phyloP scores from a whole-genome alignment of 2,113 vertebrate genomes.

The Arvicanthis niloticus region DNA sequence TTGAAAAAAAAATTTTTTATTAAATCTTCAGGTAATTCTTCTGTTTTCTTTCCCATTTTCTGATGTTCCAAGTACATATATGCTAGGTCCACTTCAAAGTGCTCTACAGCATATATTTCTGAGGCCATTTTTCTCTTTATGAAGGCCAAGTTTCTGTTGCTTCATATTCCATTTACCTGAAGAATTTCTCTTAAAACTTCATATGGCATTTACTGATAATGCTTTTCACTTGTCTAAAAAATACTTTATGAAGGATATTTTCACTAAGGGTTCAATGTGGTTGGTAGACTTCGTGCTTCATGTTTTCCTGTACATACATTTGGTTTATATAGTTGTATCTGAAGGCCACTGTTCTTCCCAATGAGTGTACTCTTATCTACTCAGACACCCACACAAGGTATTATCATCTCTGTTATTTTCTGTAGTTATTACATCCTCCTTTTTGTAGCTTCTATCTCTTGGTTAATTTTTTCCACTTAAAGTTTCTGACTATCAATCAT shows the following conservation, averaged over 20 bases:
- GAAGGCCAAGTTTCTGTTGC: too few species aligned
- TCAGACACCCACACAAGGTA: not conserved
- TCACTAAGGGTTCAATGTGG: not conserved
- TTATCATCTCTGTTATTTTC: not conserved
- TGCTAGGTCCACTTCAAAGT: not conserved
- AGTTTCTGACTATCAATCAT: not conserved
- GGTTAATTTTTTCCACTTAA: not conserved
- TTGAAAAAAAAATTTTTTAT: not conserved
- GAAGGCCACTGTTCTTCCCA: not conserved
- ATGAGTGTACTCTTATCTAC: not conserved
- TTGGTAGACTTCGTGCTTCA: not conserved
- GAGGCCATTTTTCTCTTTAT: not conserved
- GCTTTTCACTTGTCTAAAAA: not conserved
- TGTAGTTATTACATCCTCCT: not conserved
- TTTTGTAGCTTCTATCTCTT: not conserved
- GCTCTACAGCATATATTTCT: not conserved
- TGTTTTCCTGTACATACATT: not conserved
- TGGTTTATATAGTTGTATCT: not conserved
- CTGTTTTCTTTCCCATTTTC: not conserved
- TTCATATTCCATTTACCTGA: not conserved
- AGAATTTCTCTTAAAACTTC: not conserved
- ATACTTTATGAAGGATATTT: not conserved
- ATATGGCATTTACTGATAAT: not conserved
- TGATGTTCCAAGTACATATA: not conserved
- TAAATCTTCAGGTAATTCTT: not conserved